Evolutionary conservation across 2,113 vertebrate species (phyloP).

Genomic region (Chaetops frenatus): DNA sequence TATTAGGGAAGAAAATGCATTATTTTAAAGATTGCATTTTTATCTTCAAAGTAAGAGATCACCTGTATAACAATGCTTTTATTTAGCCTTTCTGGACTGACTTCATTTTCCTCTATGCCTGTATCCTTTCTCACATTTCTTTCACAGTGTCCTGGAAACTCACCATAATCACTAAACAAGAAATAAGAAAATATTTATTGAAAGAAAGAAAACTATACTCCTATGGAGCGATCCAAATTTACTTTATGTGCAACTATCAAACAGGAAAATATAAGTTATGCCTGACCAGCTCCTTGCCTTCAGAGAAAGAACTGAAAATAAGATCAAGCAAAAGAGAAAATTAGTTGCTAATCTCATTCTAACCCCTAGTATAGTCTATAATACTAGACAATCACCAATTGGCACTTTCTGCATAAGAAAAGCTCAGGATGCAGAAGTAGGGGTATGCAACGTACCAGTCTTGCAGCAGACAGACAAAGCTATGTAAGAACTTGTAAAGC

Average conservation of each 20-base stretch:
- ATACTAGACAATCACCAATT: not conserved
- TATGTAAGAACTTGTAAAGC: not conserved
- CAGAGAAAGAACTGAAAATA: conserved; percentile 5
- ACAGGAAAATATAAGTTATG: not conserved
- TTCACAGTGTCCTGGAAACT: not conserved
- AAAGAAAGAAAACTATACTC: not conserved
- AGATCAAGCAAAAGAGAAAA: conserved; percentile 17
- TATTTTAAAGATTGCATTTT: not conserved
- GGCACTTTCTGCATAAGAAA: conserved; percentile 18
- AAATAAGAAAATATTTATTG: not conserved
- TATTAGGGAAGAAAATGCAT: not conserved
- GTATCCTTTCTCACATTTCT: not conserved
- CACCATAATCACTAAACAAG: not conserved
- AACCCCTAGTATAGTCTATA: conserved; percentile 8
- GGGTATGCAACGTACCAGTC: not conserved
- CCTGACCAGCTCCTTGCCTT: not conserved
- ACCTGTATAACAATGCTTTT: not conserved
- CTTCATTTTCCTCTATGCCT: not conserved
- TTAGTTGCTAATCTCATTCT: conserved; percentile 15
- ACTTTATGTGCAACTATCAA: not conserved
- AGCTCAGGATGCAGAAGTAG: not conserved
- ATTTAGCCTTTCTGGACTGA: not conserved
- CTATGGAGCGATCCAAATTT: not conserved
- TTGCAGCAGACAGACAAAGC: conserved; percentile 18
- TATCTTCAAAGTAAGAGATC: not conserved